Evolutionary conservation across 2,113 vertebrate genomes (phyloP), one percentile per base, ranked within the genome.

Genomic region (Saccopteryx bilineata): DNA sequence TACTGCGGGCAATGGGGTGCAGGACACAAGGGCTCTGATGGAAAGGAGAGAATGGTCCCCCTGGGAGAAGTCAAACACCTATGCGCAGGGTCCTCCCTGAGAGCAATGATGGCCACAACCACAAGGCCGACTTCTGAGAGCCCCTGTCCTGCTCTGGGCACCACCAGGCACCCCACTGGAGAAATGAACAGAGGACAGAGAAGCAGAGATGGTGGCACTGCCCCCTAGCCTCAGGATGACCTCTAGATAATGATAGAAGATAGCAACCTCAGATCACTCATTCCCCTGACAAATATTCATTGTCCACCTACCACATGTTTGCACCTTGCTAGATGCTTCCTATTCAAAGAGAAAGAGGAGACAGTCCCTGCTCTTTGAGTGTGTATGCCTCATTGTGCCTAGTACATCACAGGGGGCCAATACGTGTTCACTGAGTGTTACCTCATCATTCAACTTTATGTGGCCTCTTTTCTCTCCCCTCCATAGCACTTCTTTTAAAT

Each of bases 1-100:
- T 5, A 14, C 91, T 24, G 24, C 5, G 18, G 48, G n/a, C 17
- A 0, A 0, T 10, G 24, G 33, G 39, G 18, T 60, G 2, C 52
- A 75, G 85, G 80, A 69, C 46, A 81, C 9, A 50, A 28, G 4
- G n/a, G 48, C 81, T 78, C 48, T 13, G 24, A 33, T 19, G 17
- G 63, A 33, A 74, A 66, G 31, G 56, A 63, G 52, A 66, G 54
- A 52, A 12, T 0, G 50, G 8, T 5, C 26, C 46, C 46, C 21
- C 12, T 0, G 0, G 19, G 31, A 10, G 50, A 54, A 28, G 24
- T 65, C 11, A 21, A 33, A 87, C 48, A n/a, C 6, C 71, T 76
- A 1, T 0, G 23, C 87, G 28, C 60, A 58, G 46, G 63, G 52
- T 82, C 54, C 54, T 90, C 50, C 54, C 17, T 23, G 9, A 58